Evolutionary conservation across 2,797 vertebrate species (phyloP).

Genomic region (Neopelma chrysocephalum): DNA sequence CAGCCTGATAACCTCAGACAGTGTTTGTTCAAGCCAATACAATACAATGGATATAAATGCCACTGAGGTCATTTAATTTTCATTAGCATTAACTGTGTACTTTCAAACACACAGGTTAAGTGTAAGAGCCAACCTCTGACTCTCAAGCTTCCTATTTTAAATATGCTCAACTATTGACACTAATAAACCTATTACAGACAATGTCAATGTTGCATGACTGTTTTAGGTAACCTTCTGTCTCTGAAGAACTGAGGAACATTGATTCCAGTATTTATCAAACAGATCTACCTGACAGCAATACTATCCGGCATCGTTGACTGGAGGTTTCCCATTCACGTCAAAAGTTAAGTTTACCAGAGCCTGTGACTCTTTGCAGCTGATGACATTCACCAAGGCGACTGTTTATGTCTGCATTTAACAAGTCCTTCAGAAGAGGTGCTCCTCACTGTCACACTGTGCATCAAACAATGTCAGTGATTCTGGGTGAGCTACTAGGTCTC

Average conservation of each 20-base stretch:
- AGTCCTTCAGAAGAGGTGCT: background rate
- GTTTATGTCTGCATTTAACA: background rate
- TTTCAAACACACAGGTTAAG: background rate
- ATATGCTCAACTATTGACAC: background rate
- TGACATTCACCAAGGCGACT: background rate
- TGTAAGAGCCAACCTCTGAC: background rate
- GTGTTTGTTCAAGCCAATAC: background rate
- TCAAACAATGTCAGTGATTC: background rate
- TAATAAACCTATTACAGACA: background rate
- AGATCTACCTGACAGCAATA: accelerated
- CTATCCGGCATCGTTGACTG: background rate
- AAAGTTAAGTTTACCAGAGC: background rate
- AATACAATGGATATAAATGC: background rate
- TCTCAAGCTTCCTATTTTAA: background rate
- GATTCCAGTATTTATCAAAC: background rate
- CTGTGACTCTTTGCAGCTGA: background rate
- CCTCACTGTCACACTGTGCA: background rate
- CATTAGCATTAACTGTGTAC: background rate
- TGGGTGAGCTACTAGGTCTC: background rate
- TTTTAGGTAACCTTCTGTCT: background rate
- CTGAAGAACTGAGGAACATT: background rate
- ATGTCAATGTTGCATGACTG: accelerated
- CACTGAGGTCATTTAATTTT: background rate
- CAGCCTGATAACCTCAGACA: background rate
- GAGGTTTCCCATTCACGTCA: background rate